A percentile compares a stretch with the other conserved stretches of the same genome.
Evolutionary conservation across 2,113 vertebrate genomes (phyloP).

Genomic region (Poicephalus gulielmi): DNA sequence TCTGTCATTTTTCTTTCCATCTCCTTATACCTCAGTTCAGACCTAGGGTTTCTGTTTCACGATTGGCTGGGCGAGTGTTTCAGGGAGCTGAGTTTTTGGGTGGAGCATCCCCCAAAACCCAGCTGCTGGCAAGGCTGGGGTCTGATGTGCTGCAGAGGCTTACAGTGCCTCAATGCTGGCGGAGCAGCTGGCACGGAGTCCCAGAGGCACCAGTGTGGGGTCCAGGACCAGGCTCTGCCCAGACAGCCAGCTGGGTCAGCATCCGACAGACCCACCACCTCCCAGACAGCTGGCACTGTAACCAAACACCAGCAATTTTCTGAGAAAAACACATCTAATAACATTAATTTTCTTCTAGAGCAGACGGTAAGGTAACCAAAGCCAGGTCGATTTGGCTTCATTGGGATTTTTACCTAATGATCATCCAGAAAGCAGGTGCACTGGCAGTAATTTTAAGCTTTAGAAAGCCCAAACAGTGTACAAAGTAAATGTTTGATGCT

Average conservation of each 20-base stretch:
- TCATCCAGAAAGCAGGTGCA: constrained; percentile 75
- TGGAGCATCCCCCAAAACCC: background rate
- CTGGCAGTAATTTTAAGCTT: constrained; percentile 68
- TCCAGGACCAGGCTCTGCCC: constrained; percentile 8
- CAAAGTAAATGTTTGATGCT: constrained; percentile 63
- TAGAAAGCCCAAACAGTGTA: constrained; percentile 56
- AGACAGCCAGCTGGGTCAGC: constrained; percentile 54
- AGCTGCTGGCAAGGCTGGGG: background rate
- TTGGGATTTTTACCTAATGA: constrained; percentile 76
- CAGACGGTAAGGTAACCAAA: constrained; percentile 78
- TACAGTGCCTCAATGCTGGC: constrained; percentile 65
- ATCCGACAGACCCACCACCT: constrained; percentile 51
- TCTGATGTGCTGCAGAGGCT: constrained; percentile 55
- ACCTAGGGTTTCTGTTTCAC: background rate
- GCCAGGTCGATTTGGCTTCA: constrained; percentile 67
- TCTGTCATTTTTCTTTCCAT: background rate
- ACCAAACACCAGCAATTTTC: constrained; percentile 71
- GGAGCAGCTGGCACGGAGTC: constrained; percentile 76
- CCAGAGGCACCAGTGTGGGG: background rate
- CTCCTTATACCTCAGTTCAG: background rate
- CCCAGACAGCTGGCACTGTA: constrained; percentile 77
- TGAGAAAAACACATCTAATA: constrained; percentile 55
- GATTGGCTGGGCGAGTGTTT: background rate
- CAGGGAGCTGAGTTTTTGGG: background rate
- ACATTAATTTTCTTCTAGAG: constrained; percentile 73